phyloP scores from a whole-genome alignment of 2,888 invertebrate species.

The Philhelius pedissequus region DNA sequence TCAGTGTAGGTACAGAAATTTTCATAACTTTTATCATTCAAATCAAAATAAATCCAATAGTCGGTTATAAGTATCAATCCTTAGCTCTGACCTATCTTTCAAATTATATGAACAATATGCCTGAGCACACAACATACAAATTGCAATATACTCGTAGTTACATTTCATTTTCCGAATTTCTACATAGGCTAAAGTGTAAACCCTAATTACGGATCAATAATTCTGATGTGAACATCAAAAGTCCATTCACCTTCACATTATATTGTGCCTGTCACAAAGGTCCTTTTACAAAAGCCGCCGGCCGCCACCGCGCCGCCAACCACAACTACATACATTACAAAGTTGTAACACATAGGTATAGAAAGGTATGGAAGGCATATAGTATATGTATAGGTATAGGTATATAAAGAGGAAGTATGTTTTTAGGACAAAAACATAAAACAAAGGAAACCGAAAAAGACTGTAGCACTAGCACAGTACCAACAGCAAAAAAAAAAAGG shows the following conservation, averaged over 20 bases:
- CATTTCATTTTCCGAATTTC: neutral
- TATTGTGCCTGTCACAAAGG: slow-evolving; percentile 5
- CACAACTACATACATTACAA: neutral
- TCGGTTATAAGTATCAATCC: too few species aligned
- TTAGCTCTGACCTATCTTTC: too few species aligned
- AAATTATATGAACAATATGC: too few species aligned
- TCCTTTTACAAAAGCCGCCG: slow-evolving; percentile 39
- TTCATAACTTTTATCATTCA: too few species aligned
- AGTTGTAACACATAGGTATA: neutral
- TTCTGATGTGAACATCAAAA: slow-evolving; percentile 32
- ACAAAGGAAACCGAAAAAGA: slow-evolving; percentile 28
- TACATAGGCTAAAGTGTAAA: slow-evolving; percentile 4
- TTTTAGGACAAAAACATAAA: slow-evolving; percentile 48
- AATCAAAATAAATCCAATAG: too few species aligned
- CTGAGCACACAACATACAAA: too few species aligned
- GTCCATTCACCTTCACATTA: slow-evolving; percentile 43
- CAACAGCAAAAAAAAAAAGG: slow-evolving; percentile 43
- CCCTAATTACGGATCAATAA: slow-evolving; percentile 54
- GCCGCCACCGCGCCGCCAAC: neutral
- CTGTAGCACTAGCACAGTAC: neutral
- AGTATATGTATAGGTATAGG: neutral
- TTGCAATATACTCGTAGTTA: too few species aligned
- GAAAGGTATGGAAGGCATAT: neutral
- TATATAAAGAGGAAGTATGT: slow-evolving; percentile 41
- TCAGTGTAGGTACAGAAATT: too few species aligned